Conservation (phyloP, 2,888 invertebrate species). For the Cordylochernes scorpioides region DNA sequence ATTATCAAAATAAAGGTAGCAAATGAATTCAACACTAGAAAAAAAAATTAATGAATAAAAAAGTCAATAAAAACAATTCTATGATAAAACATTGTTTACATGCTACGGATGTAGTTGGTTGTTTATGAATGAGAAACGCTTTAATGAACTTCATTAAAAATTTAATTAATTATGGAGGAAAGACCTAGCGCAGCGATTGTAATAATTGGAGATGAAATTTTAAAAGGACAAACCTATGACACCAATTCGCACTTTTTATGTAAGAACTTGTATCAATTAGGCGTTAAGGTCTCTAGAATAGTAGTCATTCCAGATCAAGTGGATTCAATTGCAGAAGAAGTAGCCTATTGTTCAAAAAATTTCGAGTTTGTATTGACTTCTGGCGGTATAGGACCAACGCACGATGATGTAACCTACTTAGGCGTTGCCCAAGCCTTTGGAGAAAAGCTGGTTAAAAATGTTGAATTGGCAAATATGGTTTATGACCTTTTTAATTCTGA, state of each 20-base stretch:
- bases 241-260: slow-evolving; percentile 38
- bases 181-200: slow-evolving; percentile 12
- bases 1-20: no score
- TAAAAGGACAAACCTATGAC: slow-evolving; percentile 40
- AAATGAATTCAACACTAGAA: no score
- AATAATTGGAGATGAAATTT: slow-evolving; percentile 48
- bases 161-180: slow-evolving; percentile 2
- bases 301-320: slow-evolving; percentile 38
- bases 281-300: slow-evolving; percentile 34
- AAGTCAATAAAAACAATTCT: no score
- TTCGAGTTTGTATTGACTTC: slow-evolving; percentile 41
- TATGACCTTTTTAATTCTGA: no score
- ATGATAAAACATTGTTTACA: no score
- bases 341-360: slow-evolving; percentile 30
- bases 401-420: slow-evolving; percentile 46
- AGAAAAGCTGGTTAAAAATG: slow-evolving; percentile 20
- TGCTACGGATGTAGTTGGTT: no score
- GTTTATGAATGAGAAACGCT: no score
- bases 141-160: no score
- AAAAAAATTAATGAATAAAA: no score
- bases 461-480: no score
- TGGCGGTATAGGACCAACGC: slow-evolving; percentile 49
- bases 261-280: slow-evolving; percentile 32
- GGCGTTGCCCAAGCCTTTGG: slow-evolving; percentile 30
- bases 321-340: slow-evolving; percentile 34